Evolutionary conservation across 2,113 vertebrate genomes (phyloP), one percentile per base, ranked within the genome.

Genomic region (Callospermophilus lateralis): DNA sequence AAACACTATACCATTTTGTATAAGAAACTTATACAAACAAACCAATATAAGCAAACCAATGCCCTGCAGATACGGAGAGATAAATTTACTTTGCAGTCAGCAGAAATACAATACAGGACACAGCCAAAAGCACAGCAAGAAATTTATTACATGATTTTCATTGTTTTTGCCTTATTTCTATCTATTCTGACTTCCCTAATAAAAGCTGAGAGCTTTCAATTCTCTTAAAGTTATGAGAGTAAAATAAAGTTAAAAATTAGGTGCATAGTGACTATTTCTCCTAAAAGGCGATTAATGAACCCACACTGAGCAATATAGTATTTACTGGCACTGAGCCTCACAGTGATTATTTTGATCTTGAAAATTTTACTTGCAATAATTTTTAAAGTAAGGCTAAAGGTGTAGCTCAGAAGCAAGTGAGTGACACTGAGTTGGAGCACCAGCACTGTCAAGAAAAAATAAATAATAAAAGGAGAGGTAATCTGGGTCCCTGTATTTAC

Each of bases 21-120:
- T 42, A 42, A 67, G 20, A 13, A 63, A 39, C 2, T 34, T 68
- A 6, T 28, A 63, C 24, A 63, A 61, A 61, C 58, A 61, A 26
- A 63, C 8, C 61, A 63, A 58, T 24, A 22, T 58, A 58, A 67
- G 30, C 1, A 65, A 19, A 53, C 28, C 7, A 34, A 9, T 7
- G 17, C 11, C 15, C 11, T 8, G 12, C 0, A 1, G 3, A 28
- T 16, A 58, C 8, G 16, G 12, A 55, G 45, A 39, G 32, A 13
- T 58, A 10, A 65, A 16, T 55, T 13, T 6, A 48, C 13, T 42
- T 90, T 70, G 26, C 4, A 73, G 42, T 11, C 6, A 58, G 19
- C 7, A 42, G 51, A n/a, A 2, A 72, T 22, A 53, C 30, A 42
- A 28, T 39, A 28, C 9, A n/a, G 19, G 37, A 87, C 30, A 1